Evolutionary conservation across 37 sponge, comb jelly and placozoan genomes (phyloP), one percentile per base, ranked within the genome.

Genomic region (Spongilla lacustris): DNA sequence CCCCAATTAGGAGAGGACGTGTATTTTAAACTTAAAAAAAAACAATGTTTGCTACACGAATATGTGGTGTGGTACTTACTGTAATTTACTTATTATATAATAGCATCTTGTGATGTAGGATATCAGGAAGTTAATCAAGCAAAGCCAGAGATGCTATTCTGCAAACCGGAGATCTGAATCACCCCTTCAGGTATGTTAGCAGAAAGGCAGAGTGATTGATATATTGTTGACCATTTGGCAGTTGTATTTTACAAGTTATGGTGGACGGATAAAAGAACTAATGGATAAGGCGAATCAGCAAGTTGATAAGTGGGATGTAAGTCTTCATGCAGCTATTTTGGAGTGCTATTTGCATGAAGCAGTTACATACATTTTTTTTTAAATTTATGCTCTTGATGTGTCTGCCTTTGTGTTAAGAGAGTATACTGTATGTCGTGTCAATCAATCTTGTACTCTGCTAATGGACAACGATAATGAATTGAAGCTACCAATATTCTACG

Each of bases 81-180:
- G 78, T 66, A 17, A 36, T 83, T 3, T 32, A 50, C 23, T 72
- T 83, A 8, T 71, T 24, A 71, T 14, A 35, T 82, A 28, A 23
- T 67, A 12, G 31, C 58, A 21, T 17, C 36, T 76, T 36, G 58
- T 36, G 19, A 24, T 36, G 5, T 71, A 96, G 96, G 94, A 96
- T 80, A 88, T 88, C 1, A 70, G 37, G 32, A 96, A 66, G 78
- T 74, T 96, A 31, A 80, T 90, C 48, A 87, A 91, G 48, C 96
- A 96, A 67, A 76, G 93, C 22, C 92, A 96, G 82, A 84, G 96
- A 46, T 93, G 96, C 34, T 96, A 96, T 88, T 75, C 96, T 21
- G 67, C n/a, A 14, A 96, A 96, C 81, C 81, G 96, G 71, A 36
- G 92, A 38, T 74, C 92, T 28, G 89, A 70, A 29, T 28, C 68